A percentile compares a stretch with the other conserved stretches of the same genome.
Evolutionary conservation across 2,113 vertebrate genomes (phyloP).

Genomic region (Heterochromis multidens): DNA sequence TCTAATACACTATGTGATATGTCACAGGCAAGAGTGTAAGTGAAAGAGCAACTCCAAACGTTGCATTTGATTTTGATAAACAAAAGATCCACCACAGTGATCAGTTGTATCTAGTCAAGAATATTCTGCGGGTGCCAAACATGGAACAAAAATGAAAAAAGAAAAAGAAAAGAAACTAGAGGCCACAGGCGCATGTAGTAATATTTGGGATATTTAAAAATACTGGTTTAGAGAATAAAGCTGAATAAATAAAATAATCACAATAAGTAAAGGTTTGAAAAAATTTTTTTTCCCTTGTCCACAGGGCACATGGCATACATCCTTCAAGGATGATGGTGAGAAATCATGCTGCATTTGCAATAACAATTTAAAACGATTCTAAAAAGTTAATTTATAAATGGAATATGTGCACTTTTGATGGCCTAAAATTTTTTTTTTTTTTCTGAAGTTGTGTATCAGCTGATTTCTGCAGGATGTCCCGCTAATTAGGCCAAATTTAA

Average conservation of each 20-base stretch:
- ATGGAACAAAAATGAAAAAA: not conserved
- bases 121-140: not conserved
- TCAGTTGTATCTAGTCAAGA: not conserved
- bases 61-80: constrained; percentile 9
- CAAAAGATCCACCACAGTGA: not conserved
- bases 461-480: not conserved
- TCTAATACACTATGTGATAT: not conserved
- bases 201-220: not conserved
- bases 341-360: not conserved
- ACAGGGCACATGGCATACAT: not conserved
- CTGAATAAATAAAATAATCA: not conserved
- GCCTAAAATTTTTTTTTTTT: not conserved
- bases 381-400: not conserved
- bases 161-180: no score
- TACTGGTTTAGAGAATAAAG: not conserved
- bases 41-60: not conserved
- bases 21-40: not conserved
- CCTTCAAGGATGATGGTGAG: not conserved
- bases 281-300: not conserved
- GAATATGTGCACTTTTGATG: not conserved
- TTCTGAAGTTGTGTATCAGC: not conserved
- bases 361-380: not conserved
- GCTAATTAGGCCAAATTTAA: constrained; percentile 5
- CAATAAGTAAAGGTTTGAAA: not conserved
- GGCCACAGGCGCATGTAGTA: not conserved